A percentile compares a stretch with the other conserved stretches of the same genome.
Conservation (phyloP, 2,888 invertebrate species). For the Dolomedes plantarius region DNA sequence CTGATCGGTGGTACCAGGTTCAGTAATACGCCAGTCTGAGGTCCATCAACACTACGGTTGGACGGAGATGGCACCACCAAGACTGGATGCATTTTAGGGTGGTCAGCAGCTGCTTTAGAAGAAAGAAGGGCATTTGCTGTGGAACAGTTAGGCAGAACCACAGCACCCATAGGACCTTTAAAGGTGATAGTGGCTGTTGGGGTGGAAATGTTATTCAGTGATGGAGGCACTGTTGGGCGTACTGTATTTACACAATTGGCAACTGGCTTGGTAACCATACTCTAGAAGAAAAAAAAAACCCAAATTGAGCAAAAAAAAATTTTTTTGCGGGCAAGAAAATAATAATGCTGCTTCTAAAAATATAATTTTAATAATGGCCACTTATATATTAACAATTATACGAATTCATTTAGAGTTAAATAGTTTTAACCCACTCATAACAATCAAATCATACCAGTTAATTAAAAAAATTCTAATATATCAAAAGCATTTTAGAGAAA, state of each 20-base stretch:
- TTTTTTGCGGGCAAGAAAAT: too few species aligned
- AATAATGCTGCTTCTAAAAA: too few species aligned
- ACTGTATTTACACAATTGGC: constrained; percentile 52
- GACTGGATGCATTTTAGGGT: constrained; percentile 59
- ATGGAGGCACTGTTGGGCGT: constrained; percentile 68
- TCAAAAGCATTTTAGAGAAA: too few species aligned
- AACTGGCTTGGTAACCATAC: constrained; percentile 38
- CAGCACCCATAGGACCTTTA: constrained; percentile 67
- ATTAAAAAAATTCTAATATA: too few species aligned
- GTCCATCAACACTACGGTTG: constrained; percentile 57
- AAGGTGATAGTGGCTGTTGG: constrained; percentile 58
- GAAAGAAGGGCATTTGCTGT: constrained; percentile 39
- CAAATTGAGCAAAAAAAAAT: background rate
- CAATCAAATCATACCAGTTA: too few species aligned
- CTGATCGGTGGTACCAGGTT: constrained; percentile 71
- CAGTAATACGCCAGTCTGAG: constrained; percentile 62
- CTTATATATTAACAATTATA: too few species aligned
- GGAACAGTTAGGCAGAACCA: constrained; percentile 66
- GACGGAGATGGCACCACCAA: constrained; percentile 70
- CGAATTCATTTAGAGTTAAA: too few species aligned
- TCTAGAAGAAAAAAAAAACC: constrained; percentile 9
- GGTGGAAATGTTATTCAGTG: constrained; percentile 51
- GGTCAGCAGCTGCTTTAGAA: constrained; percentile 32
- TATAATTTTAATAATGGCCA: too few species aligned
- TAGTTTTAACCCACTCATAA: too few species aligned